Evolutionary conservation across 2,888 invertebrate species (phyloP), one percentile per base, ranked within the genome.

Genomic region (Coenonympha arcania): DNA sequence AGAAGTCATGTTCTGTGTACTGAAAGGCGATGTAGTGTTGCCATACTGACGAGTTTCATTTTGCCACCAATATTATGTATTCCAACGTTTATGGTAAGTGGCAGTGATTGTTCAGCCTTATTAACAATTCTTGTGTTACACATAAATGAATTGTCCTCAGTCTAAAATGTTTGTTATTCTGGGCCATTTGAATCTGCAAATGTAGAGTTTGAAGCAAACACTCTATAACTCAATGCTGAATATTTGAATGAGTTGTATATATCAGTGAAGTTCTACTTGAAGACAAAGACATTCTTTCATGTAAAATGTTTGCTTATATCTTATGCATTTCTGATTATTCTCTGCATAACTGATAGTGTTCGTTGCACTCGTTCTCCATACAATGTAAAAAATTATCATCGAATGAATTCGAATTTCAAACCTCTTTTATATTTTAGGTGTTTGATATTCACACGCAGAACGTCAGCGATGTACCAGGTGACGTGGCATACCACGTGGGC

Each of bases 1-100:
- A 89, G 89, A 67, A 92, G 91, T 61, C 90, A 90, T 65, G 87
- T 91, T 18, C 88, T 93, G 66, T 96, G 95, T 73, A 91, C 93
- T 42, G 90, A 94, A 65, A 83, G 89, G 9, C 89, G 95, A 48
- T 95, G 96, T 69, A 91, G 91, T 56, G 80, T 91, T 54, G 93
- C 94, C 9, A 93, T 96, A 56, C 73, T 90, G 16, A 82, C 90
- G 54, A 93, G 94, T 61, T 94, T 94, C 72, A 69, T 93, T 50
- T 82, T 92, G 15, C 93, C 95, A 1, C 89, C 94, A 0, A 80
- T 96, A 52, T 88, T 96, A 50, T 96, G 95, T 75, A 89, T 92
- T 52, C 96, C 96, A 0, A 93, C 94, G 50, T 95, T 93, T 77
- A 88, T 95, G 73, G 91, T 82, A 59, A 79, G 81, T 57, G 5